These are phyloP conservation scores for Drosophila macrospina DNA, from an alignment of 2,888 invertebrate genomes.

Conservation along the genomic window DNA sequence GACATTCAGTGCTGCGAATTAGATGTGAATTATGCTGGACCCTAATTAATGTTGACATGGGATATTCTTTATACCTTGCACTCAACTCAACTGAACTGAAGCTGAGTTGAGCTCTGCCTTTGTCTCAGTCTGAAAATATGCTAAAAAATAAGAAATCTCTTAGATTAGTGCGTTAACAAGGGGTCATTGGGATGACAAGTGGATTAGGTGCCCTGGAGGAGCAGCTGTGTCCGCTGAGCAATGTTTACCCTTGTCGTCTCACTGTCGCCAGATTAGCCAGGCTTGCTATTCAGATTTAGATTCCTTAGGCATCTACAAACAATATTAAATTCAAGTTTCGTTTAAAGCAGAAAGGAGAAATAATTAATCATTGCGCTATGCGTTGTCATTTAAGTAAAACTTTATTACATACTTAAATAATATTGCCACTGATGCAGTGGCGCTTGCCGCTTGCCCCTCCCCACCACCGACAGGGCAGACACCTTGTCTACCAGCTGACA, in stretches of 20 bases:
- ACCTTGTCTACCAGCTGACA: conserved; percentile 41
- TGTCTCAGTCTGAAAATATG: conserved; percentile 54
- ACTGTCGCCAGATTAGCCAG: conserved; percentile 32
- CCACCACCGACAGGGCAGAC: conserved; percentile 7
- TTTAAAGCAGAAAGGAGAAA: background rate
- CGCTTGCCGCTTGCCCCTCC: background rate
- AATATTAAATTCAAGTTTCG: conserved; percentile 9
- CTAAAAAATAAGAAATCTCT: conserved; percentile 43
- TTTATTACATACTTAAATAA: conserved; percentile 76
- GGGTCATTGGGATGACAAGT: conserved; percentile 63
- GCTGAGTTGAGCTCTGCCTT: conserved; percentile 5
- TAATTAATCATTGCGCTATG: conserved; percentile 63
- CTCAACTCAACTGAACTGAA: conserved; percentile 10
- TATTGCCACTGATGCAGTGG: conserved; percentile 36
- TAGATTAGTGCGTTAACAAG: conserved; percentile 75
- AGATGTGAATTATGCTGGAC: conserved; percentile 70
- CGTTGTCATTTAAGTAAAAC: conserved; percentile 57
- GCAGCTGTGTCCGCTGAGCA: conserved; percentile 19
- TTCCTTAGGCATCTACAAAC: conserved; percentile 11
- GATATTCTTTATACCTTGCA: conserved; percentile 48
- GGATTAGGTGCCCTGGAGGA: conserved; percentile 39
- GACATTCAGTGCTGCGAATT: conserved; percentile 50
- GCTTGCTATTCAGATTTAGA: conserved; percentile 37
- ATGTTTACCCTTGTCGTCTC: conserved; percentile 68
- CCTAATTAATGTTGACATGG: conserved; percentile 80